phyloP scores from a whole-genome alignment of 1,140 invertebrate genomes.

The Andrena cerasifolii region DNA sequence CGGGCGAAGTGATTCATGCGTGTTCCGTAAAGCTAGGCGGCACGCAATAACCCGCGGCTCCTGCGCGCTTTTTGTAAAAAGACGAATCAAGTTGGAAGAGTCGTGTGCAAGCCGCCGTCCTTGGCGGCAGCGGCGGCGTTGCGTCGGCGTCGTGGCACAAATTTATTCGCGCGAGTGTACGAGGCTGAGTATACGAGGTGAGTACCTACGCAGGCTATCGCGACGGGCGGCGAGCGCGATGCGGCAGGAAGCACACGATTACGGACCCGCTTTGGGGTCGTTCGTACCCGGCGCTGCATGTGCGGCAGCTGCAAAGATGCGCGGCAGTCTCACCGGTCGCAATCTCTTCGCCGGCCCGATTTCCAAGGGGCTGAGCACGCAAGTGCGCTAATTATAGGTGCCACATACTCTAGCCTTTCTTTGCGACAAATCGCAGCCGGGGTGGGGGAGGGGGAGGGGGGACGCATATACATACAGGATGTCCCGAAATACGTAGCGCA shows the following conservation, averaged over 20 bases:
- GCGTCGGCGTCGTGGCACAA: slow-evolving; percentile 39
- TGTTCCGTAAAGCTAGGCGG: too few relatives aligned
- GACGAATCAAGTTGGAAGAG: too few relatives aligned
- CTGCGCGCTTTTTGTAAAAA: slow-evolving; percentile 18
- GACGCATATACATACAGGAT: neutral
- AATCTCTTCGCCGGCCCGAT: slow-evolving; percentile 48
- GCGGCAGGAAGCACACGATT: slow-evolving; percentile 79
- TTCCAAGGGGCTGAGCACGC: slow-evolving; percentile 46
- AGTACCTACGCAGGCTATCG: slow-evolving; percentile 69
- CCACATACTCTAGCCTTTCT: slow-evolving; percentile 46
- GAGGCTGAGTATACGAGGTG: slow-evolving; percentile 57
- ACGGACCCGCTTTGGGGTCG: slow-evolving; percentile 70
- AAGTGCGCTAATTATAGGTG: slow-evolving; percentile 61
- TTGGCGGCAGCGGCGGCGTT: neutral
- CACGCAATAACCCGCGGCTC: too few relatives aligned
- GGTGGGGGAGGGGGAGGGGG: neutral
- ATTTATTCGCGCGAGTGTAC: slow-evolving; percentile 73
- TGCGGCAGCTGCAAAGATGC: slow-evolving; percentile 54
- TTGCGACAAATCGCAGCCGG: slow-evolving; percentile 35
- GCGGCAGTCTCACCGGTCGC: slow-evolving; percentile 56
- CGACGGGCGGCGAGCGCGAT: slow-evolving; percentile 71
- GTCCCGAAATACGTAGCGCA: too few relatives aligned
- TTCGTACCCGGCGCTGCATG: slow-evolving; percentile 58
- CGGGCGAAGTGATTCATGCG: too few relatives aligned
- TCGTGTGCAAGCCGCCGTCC: neutral